Conservation (phyloP, 2,888 invertebrate genomes). For the Phlogophora meticulosa region DNA sequence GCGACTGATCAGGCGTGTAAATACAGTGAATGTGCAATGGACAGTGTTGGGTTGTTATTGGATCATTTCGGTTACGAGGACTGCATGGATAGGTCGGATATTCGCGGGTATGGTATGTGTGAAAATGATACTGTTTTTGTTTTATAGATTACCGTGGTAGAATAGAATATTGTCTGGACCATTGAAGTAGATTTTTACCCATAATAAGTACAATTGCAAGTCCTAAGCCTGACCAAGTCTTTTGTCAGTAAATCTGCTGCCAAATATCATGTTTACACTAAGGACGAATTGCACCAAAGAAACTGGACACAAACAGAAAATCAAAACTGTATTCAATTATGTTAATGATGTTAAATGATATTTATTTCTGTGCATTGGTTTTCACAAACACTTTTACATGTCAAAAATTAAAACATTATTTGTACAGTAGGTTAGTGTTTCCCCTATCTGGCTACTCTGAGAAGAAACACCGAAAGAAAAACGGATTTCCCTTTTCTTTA, state of each 20-base stretch:
- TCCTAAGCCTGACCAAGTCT: neutral
- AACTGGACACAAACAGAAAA: neutral
- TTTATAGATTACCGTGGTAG: neutral
- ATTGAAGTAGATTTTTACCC: too few species aligned
- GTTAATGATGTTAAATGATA: too few species aligned
- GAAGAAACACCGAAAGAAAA: too few species aligned
- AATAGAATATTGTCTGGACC: neutral
- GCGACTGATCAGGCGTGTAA: conserved; percentile 40
- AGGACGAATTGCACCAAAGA: neutral
- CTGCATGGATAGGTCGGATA: conserved; percentile 21
- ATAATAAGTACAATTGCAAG: conserved; percentile 10
- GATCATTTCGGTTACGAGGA: conserved; percentile 51
- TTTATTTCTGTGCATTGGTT: too few species aligned
- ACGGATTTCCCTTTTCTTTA: too few species aligned
- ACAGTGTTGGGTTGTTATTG: conserved; percentile 41
- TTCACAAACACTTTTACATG: too few species aligned
- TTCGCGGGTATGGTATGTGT: conserved; percentile 35
- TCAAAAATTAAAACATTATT: too few species aligned
- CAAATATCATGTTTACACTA: neutral
- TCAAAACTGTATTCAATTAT: too few species aligned
- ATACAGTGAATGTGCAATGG: conserved; percentile 55
- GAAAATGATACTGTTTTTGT: conserved; percentile 3
- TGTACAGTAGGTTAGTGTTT: too few species aligned
- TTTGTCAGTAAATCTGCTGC: neutral
- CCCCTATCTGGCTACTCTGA: too few species aligned